Evolutionary conservation across 1,140 invertebrate genomes (phyloP), one percentile per base, ranked within the genome.

Genomic region (Microplitis demolitor): DNA sequence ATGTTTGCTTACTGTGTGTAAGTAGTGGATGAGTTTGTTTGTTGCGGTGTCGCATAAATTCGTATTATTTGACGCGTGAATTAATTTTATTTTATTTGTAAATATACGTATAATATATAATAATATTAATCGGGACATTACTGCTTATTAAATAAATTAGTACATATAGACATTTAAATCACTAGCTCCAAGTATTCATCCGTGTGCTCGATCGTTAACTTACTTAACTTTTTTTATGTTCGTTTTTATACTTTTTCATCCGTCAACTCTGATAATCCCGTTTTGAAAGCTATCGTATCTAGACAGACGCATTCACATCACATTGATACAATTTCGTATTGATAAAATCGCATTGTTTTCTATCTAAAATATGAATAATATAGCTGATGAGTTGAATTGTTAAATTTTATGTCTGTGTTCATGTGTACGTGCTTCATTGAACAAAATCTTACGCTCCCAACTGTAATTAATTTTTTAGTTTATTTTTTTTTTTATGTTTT

Each of bases 381-480:
- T 61, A 61, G 13, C 31, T 61, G 16, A 13, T 33, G 58, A 24
- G 31, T 13, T 61, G 16, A 61, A 13, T 11, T 31, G 31, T 61
- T 24, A 31, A 24, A 24, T 31, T 53, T 68, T 54, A 54, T n/a
- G 53, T 4, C n/a, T 16, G n/a, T 14, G 14, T 16, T 45, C 4
- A 54, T 54, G 53, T 54, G n/a, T 54, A n/a, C 53, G 16, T 14
- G 53, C 9, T 14, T 45, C 39, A 53, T 69, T 13, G 37, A 69
- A 69, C 16, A 69, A 69, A 58, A 69, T 53, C 56, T 58, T 58
- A 63, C 35, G 61, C 61, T 37, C 61, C 61, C 61, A 63, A 63
- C 35, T 61, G 31, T 61, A 35, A 31, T 56, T 56, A 56, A 16
- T 56, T 56, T 14, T 54, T 54, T 56, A 33, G 24, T 60, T 60